Evolutionary conservation across 2,888 invertebrate genomes (phyloP), one percentile per base, ranked within the genome.

Genomic region (Drosophila putrida): DNA sequence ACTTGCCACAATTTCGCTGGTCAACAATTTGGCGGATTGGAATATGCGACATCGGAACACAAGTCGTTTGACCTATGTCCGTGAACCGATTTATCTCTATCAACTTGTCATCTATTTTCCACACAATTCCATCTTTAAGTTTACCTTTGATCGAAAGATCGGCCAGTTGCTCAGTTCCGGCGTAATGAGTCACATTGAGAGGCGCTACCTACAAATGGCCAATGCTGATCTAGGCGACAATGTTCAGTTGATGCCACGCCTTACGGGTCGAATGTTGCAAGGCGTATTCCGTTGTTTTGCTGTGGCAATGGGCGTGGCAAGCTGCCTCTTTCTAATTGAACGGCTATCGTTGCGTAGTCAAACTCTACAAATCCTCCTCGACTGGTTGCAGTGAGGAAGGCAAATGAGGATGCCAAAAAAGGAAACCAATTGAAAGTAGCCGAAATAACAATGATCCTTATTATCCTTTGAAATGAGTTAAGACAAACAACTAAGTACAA

Each of bases 101-200:
- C 88, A 87, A 35, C 50, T 78, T 60, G 87, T 78, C 9, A 76
- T 90, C 46, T 90, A 80, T 27, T 88, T 87, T 54, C 66, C 61
- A 0, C 82, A 83, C 27, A 66, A 82, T 15, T 89, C 89, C 4
- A 62, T 85, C 4, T 71, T 84, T 2, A 70, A 68, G 15, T 49
- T 59, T 1, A 62, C 65, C 11, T 62, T 91, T 31, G 79, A 90
- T 60, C 59, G 75, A 4, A 85, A 82, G 46, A 69, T 91, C 6
- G 71, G 78, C 5, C 71, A 78, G 31, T 51, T 91, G 20, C 58
- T 64, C 11, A 57, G 68, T 36, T 71, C 85, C 0, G 91, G 91
- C 0, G 80, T 91, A 0, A 38, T 82, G 4, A 38, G 59, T 0
- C 81, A 81, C 27, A 75, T 82, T n/a, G 78, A 63, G 9, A 43